phyloP scores from a whole-genome alignment of 37 sponge, comb jelly and placozoan genomes.

The Oopsacas minuta region DNA sequence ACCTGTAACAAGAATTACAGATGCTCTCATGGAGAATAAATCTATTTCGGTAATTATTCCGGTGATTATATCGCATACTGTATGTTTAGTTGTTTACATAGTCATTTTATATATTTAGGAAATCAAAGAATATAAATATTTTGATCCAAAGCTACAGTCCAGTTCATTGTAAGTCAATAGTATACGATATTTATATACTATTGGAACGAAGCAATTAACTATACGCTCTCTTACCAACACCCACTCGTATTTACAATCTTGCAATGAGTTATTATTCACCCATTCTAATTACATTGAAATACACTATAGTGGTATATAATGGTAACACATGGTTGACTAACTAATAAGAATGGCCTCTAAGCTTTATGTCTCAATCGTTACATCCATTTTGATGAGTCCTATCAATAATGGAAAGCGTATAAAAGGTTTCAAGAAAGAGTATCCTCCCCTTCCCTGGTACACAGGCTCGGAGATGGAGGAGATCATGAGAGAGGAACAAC shows the following conservation, averaged over 20 bases:
- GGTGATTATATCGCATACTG: neutral
- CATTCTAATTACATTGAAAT: too few species aligned
- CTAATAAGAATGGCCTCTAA: neutral
- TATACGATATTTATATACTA: neutral
- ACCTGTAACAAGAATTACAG: slow-evolving; percentile 83
- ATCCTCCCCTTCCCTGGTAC: neutral
- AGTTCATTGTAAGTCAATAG: neutral
- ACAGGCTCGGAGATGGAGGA: neutral
- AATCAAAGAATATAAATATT: slow-evolving; percentile 71
- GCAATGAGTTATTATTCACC: neutral
- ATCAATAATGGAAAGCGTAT: neutral
- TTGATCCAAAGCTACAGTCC: slow-evolving; percentile 67
- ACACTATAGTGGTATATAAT: too few species aligned
- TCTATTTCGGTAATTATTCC: slow-evolving; percentile 31
- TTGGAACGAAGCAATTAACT: neutral
- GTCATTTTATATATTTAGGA: slow-evolving; percentile 30
- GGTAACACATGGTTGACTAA: too few species aligned
- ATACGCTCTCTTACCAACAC: neutral
- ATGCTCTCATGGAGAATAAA: slow-evolving; percentile 73
- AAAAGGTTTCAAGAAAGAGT: neutral
- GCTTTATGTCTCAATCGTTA: neutral
- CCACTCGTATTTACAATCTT: neutral
- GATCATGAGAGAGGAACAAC: neutral
- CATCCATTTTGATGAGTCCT: neutral
- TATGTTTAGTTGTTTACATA: neutral